Conservation (phyloP, 1,140 invertebrate species). For the Zaprionus nigranus region DNA sequence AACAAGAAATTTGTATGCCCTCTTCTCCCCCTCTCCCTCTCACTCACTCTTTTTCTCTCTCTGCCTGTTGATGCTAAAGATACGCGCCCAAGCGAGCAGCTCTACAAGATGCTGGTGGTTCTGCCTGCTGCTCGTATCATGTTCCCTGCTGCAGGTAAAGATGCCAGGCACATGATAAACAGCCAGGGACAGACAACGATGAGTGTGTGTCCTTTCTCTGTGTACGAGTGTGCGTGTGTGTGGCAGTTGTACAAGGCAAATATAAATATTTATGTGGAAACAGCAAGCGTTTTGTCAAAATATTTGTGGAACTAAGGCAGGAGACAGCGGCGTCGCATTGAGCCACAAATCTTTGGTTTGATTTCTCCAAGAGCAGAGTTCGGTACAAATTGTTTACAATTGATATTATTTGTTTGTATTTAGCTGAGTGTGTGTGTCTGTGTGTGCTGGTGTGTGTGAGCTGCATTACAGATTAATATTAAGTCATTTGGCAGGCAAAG, state of each 20-base stretch:
- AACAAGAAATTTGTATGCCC: constrained; percentile 74
- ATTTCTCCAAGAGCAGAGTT: constrained; percentile 62
- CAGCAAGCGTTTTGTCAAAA: constrained; percentile 83
- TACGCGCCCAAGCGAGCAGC: constrained; percentile 47
- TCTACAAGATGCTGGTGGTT: constrained; percentile 48
- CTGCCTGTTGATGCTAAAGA: constrained; percentile 62
- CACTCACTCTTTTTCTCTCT: too few species aligned
- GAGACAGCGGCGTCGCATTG: constrained; percentile 41
- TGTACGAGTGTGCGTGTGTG: constrained; percentile 39
- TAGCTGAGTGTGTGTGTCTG: constrained; percentile 41
- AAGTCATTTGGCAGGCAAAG: constrained; percentile 48
- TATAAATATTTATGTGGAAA: constrained; percentile 83
- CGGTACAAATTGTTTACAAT: constrained; percentile 71
- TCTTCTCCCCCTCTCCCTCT: constrained; percentile 34
- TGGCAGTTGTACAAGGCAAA: constrained; percentile 52
- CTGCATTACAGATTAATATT: constrained; percentile 49
- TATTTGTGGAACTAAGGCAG: constrained; percentile 72
- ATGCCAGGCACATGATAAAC: constrained; percentile 61
- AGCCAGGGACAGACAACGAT: constrained; percentile 9
- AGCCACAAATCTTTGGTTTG: constrained; percentile 59
- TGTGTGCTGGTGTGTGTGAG: neutral
- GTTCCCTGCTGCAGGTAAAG: constrained; percentile 73
- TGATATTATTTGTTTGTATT: constrained; percentile 68
- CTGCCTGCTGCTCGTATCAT: constrained; percentile 34
- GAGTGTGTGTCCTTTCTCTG: constrained; percentile 26